Evolutionary conservation across 2,113 vertebrate species (phyloP).

Genomic region (Ibidorhyncha struthersii): DNA sequence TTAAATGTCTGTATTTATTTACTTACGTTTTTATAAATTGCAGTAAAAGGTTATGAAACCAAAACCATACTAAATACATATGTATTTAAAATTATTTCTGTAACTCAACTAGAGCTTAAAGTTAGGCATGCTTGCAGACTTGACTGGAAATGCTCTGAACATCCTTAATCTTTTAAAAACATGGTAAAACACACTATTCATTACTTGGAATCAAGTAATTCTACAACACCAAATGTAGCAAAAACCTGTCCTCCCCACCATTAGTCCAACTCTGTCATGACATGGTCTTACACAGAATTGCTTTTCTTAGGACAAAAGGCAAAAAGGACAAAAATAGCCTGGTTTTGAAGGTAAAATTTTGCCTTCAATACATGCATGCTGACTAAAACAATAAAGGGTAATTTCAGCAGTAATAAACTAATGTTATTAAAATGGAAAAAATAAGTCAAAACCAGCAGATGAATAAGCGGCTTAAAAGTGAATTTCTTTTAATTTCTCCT

Average conservation of each 20-base stretch:
- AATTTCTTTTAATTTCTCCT: background rate
- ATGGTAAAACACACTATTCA: background rate
- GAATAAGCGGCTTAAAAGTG: background rate
- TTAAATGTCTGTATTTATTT: background rate
- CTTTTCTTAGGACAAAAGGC: constrained; percentile 40
- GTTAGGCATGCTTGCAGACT: background rate
- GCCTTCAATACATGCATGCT: background rate
- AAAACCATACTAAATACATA: background rate
- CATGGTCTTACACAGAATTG: background rate
- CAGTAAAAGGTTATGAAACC: background rate
- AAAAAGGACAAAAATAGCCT: background rate
- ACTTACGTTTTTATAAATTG: background rate
- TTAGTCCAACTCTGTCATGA: background rate
- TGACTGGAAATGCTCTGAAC: background rate
- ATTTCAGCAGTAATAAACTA: background rate
- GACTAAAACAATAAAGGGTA: background rate
- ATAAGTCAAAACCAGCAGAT: background rate
- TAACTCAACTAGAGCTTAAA: background rate
- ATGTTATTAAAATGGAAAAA: background rate
- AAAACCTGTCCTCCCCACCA: background rate
- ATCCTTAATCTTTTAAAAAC: background rate
- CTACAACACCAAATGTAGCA: background rate
- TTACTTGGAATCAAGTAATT: background rate
- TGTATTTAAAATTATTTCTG: background rate
- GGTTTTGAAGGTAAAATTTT: background rate